Evolutionary conservation across 2,888 invertebrate species (phyloP), one percentile per base, ranked within the genome.

Genomic region (Zele albiditarsus): DNA sequence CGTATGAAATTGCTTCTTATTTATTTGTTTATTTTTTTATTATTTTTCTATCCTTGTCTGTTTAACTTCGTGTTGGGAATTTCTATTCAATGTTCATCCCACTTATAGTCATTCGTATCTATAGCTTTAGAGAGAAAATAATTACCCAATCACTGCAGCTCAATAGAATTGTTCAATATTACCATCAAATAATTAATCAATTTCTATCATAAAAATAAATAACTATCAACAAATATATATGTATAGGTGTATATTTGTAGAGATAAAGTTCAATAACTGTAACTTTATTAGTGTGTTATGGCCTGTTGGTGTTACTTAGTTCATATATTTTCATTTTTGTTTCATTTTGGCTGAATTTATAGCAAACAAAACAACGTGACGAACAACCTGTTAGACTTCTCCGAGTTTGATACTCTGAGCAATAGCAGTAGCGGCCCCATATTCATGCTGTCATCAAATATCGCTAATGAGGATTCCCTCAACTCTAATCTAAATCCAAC

Each of bases 341-440:
- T 81, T 84, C 80, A 80, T 80, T 87, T 87, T 53, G 84, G 84
- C 84, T 86, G 84, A 79, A 87, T 86, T 67, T 89, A 78, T 89
- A 91, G 90, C 86, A 90, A 90, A 84, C 90, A 90, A 86, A 90
- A 90, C 87, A 91, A 90, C 88, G 90, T 90, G 84, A 90, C 90
- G 82, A 90, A 90, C 89, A 90, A 90, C 86, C 88, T 91, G 82
- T 87, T 91, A 85, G 91, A 91, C 87, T 87, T 91, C 82, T 89
- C 90, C 85, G 89, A 89, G 81, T 89, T 89, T 84, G 89, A 89
- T 82, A 85, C 86, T 78, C 84, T 89, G 83, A 89, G 86, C 86
- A 89, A 89, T 84, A 89, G 85, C 84, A 86, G 86, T 85, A 89
- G 86, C 82, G 88, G 87, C 71, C 86, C 88, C 31, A 89, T 89